These are phyloP conservation scores for Virgularia gustaviana DNA, from an alignment of 92 coral and sea anemone genomes.

Conservation along the genomic window DNA sequence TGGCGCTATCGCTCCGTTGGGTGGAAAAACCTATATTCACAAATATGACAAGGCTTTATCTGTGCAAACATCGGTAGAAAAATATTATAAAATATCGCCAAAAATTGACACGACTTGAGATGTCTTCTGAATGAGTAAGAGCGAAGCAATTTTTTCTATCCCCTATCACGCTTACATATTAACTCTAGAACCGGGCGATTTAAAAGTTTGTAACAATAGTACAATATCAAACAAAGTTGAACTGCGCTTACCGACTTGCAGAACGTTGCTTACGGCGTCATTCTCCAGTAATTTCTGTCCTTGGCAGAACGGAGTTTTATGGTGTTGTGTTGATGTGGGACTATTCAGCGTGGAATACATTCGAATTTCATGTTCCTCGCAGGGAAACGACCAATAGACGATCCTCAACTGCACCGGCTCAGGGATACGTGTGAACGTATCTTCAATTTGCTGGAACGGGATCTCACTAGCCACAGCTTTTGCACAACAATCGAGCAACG, in stretches of 20 bases:
- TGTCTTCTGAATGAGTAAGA: neutral
- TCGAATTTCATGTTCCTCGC: slow-evolving; percentile 87
- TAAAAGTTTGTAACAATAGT: slow-evolving; percentile 36
- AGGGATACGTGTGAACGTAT: slow-evolving; percentile 79
- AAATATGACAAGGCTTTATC: slow-evolving; percentile 52
- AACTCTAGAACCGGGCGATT: slow-evolving; percentile 38
- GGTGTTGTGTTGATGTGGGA: slow-evolving; percentile 66
- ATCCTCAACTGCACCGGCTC: slow-evolving; percentile 94
- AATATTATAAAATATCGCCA: slow-evolving; percentile 21
- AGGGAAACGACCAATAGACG: slow-evolving; percentile 94
- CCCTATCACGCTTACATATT: neutral
- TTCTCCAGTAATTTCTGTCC: slow-evolving; percentile 81
- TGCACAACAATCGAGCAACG: slow-evolving; percentile 84
- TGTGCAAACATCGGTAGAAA: slow-evolving; percentile 44
- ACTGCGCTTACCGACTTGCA: slow-evolving; percentile 91
- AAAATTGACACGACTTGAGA: neutral
- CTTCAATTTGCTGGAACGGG: slow-evolving; percentile 92
- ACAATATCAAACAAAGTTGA: slow-evolving; percentile 36
- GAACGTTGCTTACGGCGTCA: slow-evolving; percentile 74
- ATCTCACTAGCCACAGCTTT: slow-evolving; percentile 85
- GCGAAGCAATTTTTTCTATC: slow-evolving; percentile 10
- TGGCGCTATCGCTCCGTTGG: slow-evolving; percentile 90
- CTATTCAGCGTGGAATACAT: slow-evolving; percentile 81
- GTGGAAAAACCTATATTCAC: slow-evolving; percentile 64
- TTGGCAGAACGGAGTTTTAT: slow-evolving; percentile 79